These are phyloP conservation scores for Serripes groenlandicus DNA, from an alignment of 2,888 invertebrate species.

Conservation along the genomic window DNA sequence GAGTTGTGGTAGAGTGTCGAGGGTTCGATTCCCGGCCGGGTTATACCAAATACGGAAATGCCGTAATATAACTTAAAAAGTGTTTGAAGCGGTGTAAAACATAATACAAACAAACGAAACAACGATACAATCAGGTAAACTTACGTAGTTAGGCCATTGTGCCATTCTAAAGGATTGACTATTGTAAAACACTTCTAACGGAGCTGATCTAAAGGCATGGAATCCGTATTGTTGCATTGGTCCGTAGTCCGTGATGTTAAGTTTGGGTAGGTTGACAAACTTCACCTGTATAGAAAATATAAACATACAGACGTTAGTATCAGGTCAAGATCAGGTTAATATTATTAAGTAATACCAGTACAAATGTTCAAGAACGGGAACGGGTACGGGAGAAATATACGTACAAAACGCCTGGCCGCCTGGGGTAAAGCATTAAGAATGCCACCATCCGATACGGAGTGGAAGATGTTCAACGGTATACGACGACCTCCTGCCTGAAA, in stretches of 20 bases:
- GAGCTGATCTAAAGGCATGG: constrained; percentile 44
- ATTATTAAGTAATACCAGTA: no score
- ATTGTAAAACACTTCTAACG: constrained; percentile 72
- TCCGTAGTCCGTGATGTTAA: constrained; percentile 67
- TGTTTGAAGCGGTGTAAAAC: no score
- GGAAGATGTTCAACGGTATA: constrained; percentile 48
- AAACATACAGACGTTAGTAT: no score
- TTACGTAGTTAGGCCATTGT: constrained; percentile 73
- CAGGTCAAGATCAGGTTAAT: no score
- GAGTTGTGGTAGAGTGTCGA: no score
- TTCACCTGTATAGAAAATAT: constrained; percentile 48
- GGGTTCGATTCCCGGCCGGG: no score
- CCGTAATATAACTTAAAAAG: no score
- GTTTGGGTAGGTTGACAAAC: constrained; percentile 57
- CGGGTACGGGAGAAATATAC: background rate
- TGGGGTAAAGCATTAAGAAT: constrained; percentile 29
- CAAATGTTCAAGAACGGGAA: no score
- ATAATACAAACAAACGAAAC: no score
- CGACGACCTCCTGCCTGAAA: constrained; percentile 66
- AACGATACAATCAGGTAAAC: no score
- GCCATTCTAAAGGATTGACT: constrained; percentile 64
- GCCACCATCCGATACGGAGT: constrained; percentile 52
- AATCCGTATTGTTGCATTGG: constrained; percentile 61
- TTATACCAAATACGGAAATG: no score
- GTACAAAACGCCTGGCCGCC: background rate